phyloP scores from a whole-genome alignment of 2,797 vertebrate species.

The Sternotherus odoratus region DNA sequence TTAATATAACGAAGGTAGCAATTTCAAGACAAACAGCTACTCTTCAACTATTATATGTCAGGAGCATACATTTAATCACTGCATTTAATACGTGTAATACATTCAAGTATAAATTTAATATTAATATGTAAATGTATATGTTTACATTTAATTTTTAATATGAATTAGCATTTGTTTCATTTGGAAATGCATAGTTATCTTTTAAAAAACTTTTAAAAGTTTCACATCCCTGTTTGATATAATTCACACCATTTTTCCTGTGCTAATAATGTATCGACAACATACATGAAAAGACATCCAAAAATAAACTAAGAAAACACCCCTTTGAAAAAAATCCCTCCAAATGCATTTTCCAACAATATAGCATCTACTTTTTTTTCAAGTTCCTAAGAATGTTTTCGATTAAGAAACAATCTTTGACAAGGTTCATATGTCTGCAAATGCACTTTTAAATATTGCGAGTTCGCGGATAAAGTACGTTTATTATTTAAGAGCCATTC shows the following conservation, averaged over 20 bases:
- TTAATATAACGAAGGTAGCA: fast-evolving
- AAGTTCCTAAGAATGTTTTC: neutral
- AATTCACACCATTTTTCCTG: neutral
- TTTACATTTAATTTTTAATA: neutral
- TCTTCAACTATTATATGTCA: neutral
- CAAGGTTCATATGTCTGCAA: neutral
- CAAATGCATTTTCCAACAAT: neutral
- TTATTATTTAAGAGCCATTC: fast-evolving
- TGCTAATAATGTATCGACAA: neutral
- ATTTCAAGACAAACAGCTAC: neutral
- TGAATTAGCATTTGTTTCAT: neutral
- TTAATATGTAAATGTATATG: neutral
- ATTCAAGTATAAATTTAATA: too few relatives aligned
- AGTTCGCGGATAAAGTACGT: neutral
- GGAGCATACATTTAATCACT: neutral
- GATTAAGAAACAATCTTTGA: neutral
- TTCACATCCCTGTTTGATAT: neutral
- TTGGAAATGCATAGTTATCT: neutral
- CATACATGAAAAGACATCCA: neutral
- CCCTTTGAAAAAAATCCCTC: neutral
- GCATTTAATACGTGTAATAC: neutral
- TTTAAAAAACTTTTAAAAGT: neutral
- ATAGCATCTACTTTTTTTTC: neutral
- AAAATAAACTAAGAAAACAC: neutral
- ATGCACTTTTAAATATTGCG: neutral